Evolutionary conservation across 2,888 invertebrate species (phyloP), one percentile per base, ranked within the genome.

Genomic region (Hesperia comma): DNA sequence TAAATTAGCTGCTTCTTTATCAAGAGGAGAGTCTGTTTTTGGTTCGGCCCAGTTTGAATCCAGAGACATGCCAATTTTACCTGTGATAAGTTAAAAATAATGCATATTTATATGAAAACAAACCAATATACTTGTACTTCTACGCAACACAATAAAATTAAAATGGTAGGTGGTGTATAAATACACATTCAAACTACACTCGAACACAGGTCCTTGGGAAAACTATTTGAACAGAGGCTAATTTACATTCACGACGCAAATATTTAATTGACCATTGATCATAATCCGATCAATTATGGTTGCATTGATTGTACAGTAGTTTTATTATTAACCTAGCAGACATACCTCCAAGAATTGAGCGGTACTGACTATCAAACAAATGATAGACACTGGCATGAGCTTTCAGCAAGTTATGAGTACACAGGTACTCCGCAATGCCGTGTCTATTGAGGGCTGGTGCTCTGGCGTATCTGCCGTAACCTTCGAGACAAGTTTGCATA

Each of bases 371-470:
- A 41, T 95, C 90, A 74, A 95, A 95, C 77, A 95, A 89, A 75
- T 94, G 94, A 72, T 95, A 95, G n/a, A 93, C 95, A 77, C 93
- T 94, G 0, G 95, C 95, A 77, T 97, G 97, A 0, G 97, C 95
- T 78, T 95, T 95, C 17, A 97, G 83, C 61, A 96, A 85, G 78
- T 96, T 96, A 77, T 96, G 96, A 0, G 94, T 94, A 72, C 95
- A 96, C 0, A 94, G 83, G 79, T 97, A 97, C 69, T 94, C 93
- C 0, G 94, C 95, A 56, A 94, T 88, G 2, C 95, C 95, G 1
- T 94, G 94, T 15, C 93, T 93, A 74, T 94, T 92, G 69, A 94
- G 81, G 0, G 93, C 92, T 0, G 95, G 95, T 0, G 95, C 95
- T 82, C 94, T 86, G 75, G 93, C 94, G 41, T 93, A 93, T 26